Percentiles rank a stretch among this genome's conserved stretches.
These are phyloP conservation scores for Sepioteuthis lessoniana DNA, from an alignment of 2,888 invertebrate genomes.

Conservation along the genomic window DNA sequence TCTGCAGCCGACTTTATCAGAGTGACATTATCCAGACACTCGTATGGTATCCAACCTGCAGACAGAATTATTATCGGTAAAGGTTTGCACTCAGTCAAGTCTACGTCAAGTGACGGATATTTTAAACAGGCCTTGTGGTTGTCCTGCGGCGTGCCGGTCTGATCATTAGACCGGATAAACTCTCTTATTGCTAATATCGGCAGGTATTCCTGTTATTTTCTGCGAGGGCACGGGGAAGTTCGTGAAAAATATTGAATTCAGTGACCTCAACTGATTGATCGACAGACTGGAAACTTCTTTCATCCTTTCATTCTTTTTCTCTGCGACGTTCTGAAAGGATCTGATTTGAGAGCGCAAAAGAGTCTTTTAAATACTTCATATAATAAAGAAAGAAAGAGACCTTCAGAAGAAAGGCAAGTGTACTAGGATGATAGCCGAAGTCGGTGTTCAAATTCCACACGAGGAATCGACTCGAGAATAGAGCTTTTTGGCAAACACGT, in stretches of 20 bases:
- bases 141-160: neutral
- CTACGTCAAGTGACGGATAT: neutral
- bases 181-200: neutral
- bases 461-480: too few species aligned
- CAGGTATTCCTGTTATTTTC: conserved; percentile 2
- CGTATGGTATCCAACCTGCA: neutral
- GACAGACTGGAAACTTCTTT: conserved; percentile 14
- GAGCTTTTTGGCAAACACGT: too few species aligned
- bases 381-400: too few species aligned
- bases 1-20: neutral
- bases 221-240: neutral
- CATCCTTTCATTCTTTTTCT: neutral
- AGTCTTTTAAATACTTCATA: neutral
- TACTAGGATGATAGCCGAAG: too few species aligned
- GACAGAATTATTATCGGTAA: neutral
- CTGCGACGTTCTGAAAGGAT: neutral
- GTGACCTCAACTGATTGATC: neutral
- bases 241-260: neutral
- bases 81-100: neutral
- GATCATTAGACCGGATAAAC: neutral
- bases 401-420: too few species aligned
- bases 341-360: neutral
- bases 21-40: neutral
- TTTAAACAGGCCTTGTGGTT: neutral
- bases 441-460: too few species aligned